Evolutionary conservation across 2,113 vertebrate species (phyloP), one percentile per base, ranked within the genome.

Genomic region (Chitala chitala): DNA sequence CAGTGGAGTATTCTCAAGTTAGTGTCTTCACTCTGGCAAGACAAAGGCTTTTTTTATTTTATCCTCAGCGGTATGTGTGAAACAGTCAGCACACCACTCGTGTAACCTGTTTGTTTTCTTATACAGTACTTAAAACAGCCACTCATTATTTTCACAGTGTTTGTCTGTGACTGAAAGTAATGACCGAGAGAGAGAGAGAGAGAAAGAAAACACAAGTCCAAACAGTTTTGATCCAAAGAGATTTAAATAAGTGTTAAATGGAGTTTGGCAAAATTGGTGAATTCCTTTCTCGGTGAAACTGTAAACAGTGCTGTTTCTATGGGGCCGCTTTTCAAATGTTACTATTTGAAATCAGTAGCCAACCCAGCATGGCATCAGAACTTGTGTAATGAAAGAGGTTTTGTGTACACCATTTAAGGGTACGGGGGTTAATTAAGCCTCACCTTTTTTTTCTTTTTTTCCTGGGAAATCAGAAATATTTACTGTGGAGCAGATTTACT

Each of bases 161-260:
- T 66, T 42, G n/a, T 44, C 22, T 66, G 36, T 66, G 22, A 66
- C 40, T 44, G 64, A 36, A 63, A n/a, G 6, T 17, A 29, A 63
- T 63, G 59, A n/a, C n/a, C n/a, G n/a, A n/a, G n/a, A n/a, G n/a
- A n/a, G n/a, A n/a, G n/a, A n/a, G 7, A 8, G 7, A 51, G 48
- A 46, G 22, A 68, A 42, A 68, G 46, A 68, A 68, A 20, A 68
- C n/a, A 6, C 15, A 22, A 42, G 24, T 26, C 40, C 38, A 2
- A 29, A 26, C 5, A 42, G 38, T n/a, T 68, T 42, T 31, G 42
- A 66, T 24, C 12, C 63, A 44, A 38, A 24, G 63, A 66, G 40
- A 40, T 44, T 26, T 66, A 33, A 66, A 46, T 66, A 46, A 44
- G 64, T 46, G 36, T 66, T 66, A 66, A 66, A 66, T 44, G 64